Base-by-base conservation (phyloP, 1,140 invertebrate genomes). In the Bombus confusus region DNA sequence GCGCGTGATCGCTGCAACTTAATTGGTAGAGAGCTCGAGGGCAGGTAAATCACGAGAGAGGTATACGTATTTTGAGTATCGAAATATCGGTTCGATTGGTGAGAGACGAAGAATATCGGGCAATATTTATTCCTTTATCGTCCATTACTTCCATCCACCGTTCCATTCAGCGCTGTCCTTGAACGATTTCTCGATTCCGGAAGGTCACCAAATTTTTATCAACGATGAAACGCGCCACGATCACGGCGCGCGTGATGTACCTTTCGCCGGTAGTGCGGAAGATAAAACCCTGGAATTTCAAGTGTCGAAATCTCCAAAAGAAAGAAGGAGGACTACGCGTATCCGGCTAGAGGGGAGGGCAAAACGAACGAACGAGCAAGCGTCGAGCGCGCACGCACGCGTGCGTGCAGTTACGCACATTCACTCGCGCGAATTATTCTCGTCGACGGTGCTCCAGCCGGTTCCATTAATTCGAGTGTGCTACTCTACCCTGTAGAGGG, bases 391-490 rank as follows among this genome's bases (percentile, higher is more conserved):
- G 81, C 82, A 84, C 76, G 77, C 74, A 80, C 81, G 43, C 75
- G 64, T 39, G 68, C 88, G 43, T 80, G 80, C 62, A 79, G 80
- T 72, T 85, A 71, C 78, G 89, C 85, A 80, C 72, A 73, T 82
- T 86, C 83, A 85, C 69, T 85, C 74, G 88, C 80, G 84, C 86
- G 83, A 91, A 87, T 91, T 88, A 88, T 86, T 88, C 89, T 74
- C 78, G 87, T 88, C 87, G 86, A 90, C 85, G 76, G 85, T 75
- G 79, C 89, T 90, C 85, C 85, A 90, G 85, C 85, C 90, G 88
- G 86, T 92, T 90, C 86, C 90, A 91, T 93, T 92, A 90, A 92
- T 92, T 91, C 87, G 84, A 86, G 82, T 84, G 86, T 79, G 85
- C 81, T 84, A 71, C 86, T 76, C 76, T 86, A 77, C 62, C 68